Evolutionary conservation across 2,797 vertebrate genomes (phyloP).

Genomic region (Miichthys miiuy): DNA sequence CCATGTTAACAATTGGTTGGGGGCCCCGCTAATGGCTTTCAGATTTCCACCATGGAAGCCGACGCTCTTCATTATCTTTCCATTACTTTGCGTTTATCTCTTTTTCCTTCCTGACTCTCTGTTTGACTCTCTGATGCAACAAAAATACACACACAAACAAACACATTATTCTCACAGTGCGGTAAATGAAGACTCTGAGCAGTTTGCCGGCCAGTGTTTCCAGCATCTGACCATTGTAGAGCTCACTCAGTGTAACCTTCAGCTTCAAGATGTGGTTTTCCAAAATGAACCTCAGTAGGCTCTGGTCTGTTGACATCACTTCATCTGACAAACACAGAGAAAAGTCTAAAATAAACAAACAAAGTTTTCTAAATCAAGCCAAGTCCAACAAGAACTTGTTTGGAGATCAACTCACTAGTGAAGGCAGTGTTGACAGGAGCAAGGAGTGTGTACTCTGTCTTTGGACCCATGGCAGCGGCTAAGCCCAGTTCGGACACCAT

Average conservation of each 20-base stretch:
- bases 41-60: conserved; percentile 33
- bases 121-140: conserved; percentile 13
- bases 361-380: not conserved
- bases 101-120: not conserved
- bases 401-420: conserved; percentile 83
- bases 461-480: conserved; percentile 85
- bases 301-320: conserved; percentile 88
- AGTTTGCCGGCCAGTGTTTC: conserved; percentile 93
- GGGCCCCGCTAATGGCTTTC: conserved; percentile 29
- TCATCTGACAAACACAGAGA: conserved; percentile 84
- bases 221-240: conserved; percentile 94
- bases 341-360: not conserved
- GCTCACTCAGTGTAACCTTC: conserved; percentile 91
- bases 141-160: conserved; percentile 19
- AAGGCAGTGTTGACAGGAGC: conserved; percentile 91
- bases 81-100: conserved; percentile 13
- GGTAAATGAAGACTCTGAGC: conserved; percentile 95
- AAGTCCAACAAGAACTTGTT: not conserved
- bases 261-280: conserved; percentile 96
- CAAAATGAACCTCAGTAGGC: conserved; percentile 87
- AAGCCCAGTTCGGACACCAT: conserved; percentile 91
- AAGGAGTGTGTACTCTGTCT: conserved; percentile 92
- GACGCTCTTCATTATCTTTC: not conserved
- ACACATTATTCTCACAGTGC: conserved; percentile 88
- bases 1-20: conserved; percentile 40